phyloP scores from a whole-genome alignment of 2,113 vertebrate genomes.

The Dasypus novemcinctus region DNA sequence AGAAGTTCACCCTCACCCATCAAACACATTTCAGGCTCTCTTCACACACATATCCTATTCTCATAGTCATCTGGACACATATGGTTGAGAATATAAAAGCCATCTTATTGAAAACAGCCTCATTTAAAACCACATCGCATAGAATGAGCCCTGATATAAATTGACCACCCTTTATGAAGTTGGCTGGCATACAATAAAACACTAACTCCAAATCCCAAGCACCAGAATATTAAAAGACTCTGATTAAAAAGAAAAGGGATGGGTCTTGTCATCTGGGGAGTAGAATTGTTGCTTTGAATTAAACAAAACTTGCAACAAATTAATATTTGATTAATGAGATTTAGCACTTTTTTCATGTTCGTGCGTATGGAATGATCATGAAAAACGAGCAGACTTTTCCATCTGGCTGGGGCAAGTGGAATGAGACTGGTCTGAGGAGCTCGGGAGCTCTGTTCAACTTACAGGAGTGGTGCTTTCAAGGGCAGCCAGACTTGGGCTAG shows the following conservation, averaged over 20 bases:
- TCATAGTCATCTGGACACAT: conserved; percentile 46
- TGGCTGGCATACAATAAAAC: neutral
- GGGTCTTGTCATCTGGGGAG: neutral
- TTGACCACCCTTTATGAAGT: conserved; percentile 6
- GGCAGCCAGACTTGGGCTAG: neutral
- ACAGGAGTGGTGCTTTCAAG: neutral
- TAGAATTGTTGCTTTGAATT: conserved; percentile 20
- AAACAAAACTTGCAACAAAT: conserved; percentile 8
- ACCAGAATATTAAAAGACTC: neutral
- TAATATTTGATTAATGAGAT: conserved; percentile 20
- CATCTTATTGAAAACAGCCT: conserved; percentile 58
- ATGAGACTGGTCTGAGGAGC: neutral
- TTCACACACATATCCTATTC: neutral
- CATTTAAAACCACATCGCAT: neutral
- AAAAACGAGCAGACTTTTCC: neutral
- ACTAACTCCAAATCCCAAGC: conserved; percentile 24
- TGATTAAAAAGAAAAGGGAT: conserved; percentile 5
- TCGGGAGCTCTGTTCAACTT: neutral
- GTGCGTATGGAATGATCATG: neutral
- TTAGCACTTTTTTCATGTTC: neutral
- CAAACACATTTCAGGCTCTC: conserved; percentile 35
- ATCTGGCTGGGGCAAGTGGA: neutral
- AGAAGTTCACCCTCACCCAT: conserved; percentile 29
- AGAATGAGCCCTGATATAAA: conserved; percentile 18
- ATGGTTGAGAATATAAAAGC: conserved; percentile 45